Evolutionary conservation across 2,797 vertebrate genomes (phyloP).

Genomic region (Crax fasciolata): DNA sequence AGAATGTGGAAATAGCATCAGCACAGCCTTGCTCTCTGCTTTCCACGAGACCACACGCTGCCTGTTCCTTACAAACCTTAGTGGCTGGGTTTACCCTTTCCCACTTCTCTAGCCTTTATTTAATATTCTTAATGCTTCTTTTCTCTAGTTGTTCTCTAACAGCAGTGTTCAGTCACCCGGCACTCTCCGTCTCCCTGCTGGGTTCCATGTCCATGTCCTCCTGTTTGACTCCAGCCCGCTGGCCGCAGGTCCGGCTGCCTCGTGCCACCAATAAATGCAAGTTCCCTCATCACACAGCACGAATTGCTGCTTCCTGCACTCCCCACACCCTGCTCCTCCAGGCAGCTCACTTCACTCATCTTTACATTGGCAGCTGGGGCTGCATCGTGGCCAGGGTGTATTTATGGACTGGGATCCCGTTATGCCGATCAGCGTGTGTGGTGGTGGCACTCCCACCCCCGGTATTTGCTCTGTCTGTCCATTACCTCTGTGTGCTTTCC

Average conservation of each 20-base stretch:
- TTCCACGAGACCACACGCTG: not conserved
- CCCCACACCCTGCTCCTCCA: not conserved
- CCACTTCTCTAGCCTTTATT: not conserved
- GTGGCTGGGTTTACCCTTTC: not conserved
- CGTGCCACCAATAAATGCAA: not conserved
- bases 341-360: not conserved
- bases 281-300: not conserved
- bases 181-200: not conserved
- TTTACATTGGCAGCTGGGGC: not conserved
- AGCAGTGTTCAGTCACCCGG: not conserved
- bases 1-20: not conserved
- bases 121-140: not conserved
- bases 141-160: not conserved
- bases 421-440: not conserved
- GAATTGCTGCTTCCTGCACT: not conserved
- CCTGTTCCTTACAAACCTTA: not conserved
- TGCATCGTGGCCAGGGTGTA: not conserved
- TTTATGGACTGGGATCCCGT: not conserved
- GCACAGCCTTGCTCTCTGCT: not conserved
- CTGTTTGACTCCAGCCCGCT: not conserved
- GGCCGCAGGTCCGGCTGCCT: constrained; percentile 2
- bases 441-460: not conserved
- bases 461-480: not conserved
- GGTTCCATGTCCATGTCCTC: not conserved
- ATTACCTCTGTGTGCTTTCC: not conserved